phyloP scores from a whole-genome alignment of 2,113 vertebrate genomes.

The Hippoglossus stenolepis region DNA sequence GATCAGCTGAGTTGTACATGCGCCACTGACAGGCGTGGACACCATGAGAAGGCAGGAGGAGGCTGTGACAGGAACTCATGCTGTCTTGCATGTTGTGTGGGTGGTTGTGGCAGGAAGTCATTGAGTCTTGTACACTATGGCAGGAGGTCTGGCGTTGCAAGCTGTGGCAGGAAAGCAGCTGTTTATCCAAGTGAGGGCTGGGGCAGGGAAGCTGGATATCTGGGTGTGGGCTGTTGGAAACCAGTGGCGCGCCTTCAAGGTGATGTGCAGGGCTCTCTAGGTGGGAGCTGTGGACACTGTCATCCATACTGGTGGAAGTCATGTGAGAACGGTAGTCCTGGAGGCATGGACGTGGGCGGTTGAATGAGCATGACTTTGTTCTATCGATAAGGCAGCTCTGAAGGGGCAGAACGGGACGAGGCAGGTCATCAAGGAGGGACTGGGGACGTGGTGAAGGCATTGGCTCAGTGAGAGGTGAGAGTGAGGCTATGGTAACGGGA shows the following conservation, averaged over 20 bases:
- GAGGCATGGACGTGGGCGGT: slow-evolving; percentile 84
- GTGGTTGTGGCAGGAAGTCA: slow-evolving; percentile 53
- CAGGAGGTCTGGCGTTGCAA: slow-evolving; percentile 66
- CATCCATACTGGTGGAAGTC: slow-evolving; percentile 89
- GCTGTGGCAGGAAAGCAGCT: slow-evolving; percentile 59
- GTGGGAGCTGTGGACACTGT: slow-evolving; percentile 88
- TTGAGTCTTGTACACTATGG: slow-evolving; percentile 60
- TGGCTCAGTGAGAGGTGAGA: slow-evolving; percentile 71
- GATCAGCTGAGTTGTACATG: slow-evolving; percentile 80
- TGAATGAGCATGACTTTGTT: slow-evolving; percentile 88
- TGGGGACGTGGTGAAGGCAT: slow-evolving; percentile 81
- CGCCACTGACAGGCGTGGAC: slow-evolving; percentile 80
- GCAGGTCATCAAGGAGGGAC: slow-evolving; percentile 83
- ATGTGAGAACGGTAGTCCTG: slow-evolving; percentile 90
- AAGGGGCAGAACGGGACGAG: slow-evolving; percentile 82
- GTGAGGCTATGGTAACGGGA: slow-evolving; percentile 61
- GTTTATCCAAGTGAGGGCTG: slow-evolving; percentile 85
- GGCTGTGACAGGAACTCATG: slow-evolving; percentile 66
- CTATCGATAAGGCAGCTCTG: slow-evolving; percentile 90
- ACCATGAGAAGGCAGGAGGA: slow-evolving; percentile 69
- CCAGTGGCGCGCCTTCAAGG: slow-evolving; percentile 73
- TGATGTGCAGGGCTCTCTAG: slow-evolving; percentile 88
- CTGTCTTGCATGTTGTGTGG: slow-evolving; percentile 65
- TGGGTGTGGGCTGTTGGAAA: slow-evolving; percentile 64
- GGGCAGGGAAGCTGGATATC: slow-evolving; percentile 64